Conservation (phyloP, 2,888 invertebrate species). For the Caenorhabditis imperialis region DNA sequence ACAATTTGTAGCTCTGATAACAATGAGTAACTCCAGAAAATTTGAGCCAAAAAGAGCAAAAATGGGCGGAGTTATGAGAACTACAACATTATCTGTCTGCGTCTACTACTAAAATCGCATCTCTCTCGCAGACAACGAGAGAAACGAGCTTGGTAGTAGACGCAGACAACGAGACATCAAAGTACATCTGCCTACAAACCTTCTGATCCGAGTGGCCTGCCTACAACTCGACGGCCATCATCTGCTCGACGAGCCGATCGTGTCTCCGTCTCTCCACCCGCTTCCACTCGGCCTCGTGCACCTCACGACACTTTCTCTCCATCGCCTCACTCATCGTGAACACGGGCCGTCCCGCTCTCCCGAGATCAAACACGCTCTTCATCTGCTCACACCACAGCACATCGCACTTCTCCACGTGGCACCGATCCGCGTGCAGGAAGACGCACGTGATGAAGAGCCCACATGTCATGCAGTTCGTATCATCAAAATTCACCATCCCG, state of each 20-base stretch:
- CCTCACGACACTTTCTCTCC: conserved; percentile 14
- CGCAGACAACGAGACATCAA: too few species aligned
- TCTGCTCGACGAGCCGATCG: neutral
- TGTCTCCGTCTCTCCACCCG: conserved; percentile 12
- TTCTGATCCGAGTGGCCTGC: too few species aligned
- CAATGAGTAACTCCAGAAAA: too few species aligned
- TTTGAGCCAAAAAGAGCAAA: too few species aligned
- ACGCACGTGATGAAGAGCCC: conserved; percentile 32
- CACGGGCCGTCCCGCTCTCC: neutral
- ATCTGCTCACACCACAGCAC: conserved; percentile 29
- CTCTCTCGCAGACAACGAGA: too few species aligned
- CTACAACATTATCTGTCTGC: too few species aligned
- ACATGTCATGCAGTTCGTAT: conserved; percentile 1
- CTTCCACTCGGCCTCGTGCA: conserved; percentile 13
- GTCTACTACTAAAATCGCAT: too few species aligned
- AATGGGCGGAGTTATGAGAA: too few species aligned
- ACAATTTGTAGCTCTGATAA: too few species aligned
- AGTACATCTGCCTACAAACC: too few species aligned
- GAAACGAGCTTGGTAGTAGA: too few species aligned
- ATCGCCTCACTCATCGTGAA: conserved; percentile 6
- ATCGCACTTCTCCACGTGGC: neutral
- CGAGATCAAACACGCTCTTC: conserved; percentile 13
- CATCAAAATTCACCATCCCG: conserved; percentile 20
- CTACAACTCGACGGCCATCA: conserved; percentile 4
- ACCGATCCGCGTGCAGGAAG: conserved; percentile 34